phyloP scores from a whole-genome alignment of 2,797 vertebrate genomes.

The Tauraco hartlaubi region DNA sequence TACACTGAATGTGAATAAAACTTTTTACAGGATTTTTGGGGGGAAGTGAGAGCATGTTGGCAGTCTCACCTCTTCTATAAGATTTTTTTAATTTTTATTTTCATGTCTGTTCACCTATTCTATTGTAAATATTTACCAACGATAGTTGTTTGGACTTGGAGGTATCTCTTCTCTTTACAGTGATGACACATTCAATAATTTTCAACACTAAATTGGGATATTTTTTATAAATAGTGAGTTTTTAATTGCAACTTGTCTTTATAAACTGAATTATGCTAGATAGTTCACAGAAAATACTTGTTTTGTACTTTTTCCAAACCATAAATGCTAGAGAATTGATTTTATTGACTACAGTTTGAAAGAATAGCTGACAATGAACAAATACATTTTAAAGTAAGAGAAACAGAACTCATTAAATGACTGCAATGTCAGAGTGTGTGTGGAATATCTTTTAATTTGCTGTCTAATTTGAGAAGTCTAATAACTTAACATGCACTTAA shows the following conservation, averaged over 20 bases:
- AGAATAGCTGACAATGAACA: background rate
- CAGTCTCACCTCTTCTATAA: background rate
- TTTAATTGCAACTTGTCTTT: background rate
- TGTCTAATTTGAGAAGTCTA: background rate
- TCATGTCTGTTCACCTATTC: background rate
- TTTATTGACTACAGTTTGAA: slow-evolving; percentile 9
- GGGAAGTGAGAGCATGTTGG: background rate
- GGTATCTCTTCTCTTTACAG: background rate
- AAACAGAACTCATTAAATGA: background rate
- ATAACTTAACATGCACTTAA: background rate
- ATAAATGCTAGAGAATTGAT: background rate
- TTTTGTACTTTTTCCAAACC: background rate
- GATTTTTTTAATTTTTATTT: background rate
- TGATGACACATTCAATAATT: background rate
- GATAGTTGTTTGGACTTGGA: background rate
- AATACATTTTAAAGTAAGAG: background rate
- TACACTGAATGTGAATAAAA: background rate
- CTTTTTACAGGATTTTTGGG: background rate
- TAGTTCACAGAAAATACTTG: slow-evolving; percentile 16
- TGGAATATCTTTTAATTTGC: background rate
- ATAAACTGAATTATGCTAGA: background rate
- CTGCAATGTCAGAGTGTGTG: background rate
- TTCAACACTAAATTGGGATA: background rate
- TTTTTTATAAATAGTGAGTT: background rate
- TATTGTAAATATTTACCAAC: background rate